Conservation (phyloP, 1,140 invertebrate species). For the Saccostrea glomerata region DNA sequence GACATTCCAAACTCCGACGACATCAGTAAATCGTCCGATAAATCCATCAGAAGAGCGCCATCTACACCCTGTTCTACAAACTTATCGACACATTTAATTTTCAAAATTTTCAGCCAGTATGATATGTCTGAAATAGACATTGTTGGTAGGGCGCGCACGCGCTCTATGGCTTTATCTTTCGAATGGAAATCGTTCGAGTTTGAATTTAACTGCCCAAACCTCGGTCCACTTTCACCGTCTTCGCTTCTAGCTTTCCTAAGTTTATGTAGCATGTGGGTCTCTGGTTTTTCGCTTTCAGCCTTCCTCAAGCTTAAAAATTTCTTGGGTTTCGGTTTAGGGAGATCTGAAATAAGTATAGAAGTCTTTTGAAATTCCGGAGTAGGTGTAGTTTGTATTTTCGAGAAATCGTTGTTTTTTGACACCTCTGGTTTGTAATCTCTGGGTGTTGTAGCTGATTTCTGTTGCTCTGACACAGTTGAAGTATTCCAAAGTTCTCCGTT, state of each 20-base stretch:
- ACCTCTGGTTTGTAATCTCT: background rate
- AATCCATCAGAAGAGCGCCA: background rate
- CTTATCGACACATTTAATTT: slow-evolving; percentile 3
- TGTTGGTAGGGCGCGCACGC: background rate
- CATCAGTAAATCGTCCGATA: background rate
- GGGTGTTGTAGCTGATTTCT: background rate
- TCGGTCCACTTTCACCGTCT: background rate
- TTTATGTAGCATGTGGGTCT: background rate
- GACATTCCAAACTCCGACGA: background rate
- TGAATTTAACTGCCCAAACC: background rate
- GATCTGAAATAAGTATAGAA: background rate
- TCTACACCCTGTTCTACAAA: background rate
- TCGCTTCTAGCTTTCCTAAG: background rate
- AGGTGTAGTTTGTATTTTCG: background rate
- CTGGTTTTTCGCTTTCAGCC: background rate
- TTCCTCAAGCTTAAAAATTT: background rate
- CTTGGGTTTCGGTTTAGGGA: background rate
- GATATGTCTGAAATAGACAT: background rate
- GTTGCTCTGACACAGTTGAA: background rate
- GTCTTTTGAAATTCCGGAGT: background rate
- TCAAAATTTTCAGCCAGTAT: background rate
- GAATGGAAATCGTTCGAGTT: background rate
- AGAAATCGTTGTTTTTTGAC: background rate
- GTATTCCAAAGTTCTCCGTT: background rate
- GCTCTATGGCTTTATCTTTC: background rate